These are phyloP conservation scores for Lacanobia wlatinum DNA, from an alignment of 2,888 invertebrate species.

Conservation along the genomic window DNA sequence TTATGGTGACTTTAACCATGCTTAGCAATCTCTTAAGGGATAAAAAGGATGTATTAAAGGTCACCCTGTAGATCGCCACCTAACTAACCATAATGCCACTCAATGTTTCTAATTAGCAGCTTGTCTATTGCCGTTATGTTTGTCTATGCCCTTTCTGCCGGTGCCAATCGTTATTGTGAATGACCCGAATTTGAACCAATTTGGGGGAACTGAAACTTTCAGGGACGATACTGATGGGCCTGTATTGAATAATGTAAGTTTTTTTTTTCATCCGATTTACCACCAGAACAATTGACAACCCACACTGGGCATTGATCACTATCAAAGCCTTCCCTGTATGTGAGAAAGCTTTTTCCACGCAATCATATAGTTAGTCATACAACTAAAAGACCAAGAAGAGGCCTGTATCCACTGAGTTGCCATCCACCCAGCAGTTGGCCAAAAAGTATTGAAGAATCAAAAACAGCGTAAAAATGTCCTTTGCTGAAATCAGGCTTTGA, in stretches of 20 bases:
- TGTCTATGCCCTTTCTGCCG: constrained; percentile 72
- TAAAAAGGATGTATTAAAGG: not conserved
- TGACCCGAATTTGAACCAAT: constrained; percentile 7
- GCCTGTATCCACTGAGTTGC: no score
- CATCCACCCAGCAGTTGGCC: no score
- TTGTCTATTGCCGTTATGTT: constrained; percentile 77
- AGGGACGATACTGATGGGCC: not conserved
- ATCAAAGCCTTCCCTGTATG: no score
- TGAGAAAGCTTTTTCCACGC: no score
- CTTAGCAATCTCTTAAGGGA: no score
- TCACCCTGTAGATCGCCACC: not conserved
- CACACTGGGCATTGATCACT: no score
- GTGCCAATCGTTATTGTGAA: constrained; percentile 73
- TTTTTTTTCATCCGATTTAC: not conserved
- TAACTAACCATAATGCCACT: not conserved
- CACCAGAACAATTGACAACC: not conserved
- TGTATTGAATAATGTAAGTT: constrained; percentile 34
- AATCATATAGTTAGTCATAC: no score
- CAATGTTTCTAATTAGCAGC: constrained; percentile 65
- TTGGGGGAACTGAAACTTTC: no score
- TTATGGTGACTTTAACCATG: not conserved
- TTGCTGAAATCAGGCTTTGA: not conserved
- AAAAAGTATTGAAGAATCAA: not conserved
- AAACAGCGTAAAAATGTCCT: not conserved
- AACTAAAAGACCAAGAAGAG: no score